Evolutionary conservation across 2,113 vertebrate genomes (phyloP), one percentile per base, ranked within the genome.

Genomic region (Chinchilla lanigera): DNA sequence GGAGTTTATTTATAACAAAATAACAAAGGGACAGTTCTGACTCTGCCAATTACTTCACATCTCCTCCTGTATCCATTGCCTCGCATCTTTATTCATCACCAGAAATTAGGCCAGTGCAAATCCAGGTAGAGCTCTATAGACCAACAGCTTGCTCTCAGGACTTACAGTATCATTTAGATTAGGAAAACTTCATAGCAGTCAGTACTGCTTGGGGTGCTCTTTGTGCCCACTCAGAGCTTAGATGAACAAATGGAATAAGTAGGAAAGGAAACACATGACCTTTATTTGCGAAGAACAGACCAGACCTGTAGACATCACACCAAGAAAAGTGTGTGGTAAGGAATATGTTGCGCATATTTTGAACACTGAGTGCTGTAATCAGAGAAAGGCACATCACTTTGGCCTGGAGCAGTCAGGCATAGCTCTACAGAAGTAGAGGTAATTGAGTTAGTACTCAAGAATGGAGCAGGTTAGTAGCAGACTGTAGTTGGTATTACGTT

Each of bases 1-100:
- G 96, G 87, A 97, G 98, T 97, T 96, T 97, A 97, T 97, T 98
- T 97, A 97, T 73, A 97, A 93, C 73, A 78, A 89, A 97, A 88
- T 96, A 98, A 98, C 47, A 96, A 97, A 98, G 98, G 87, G 93
- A 97, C 47, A 28, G 88, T 88, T 93, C 77, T 87, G 28, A 83
- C 95, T 95, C 38, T 96, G 30, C 38, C 88, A 95, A 97, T 98
- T 92, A 97, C 69, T 88, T 54, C 47, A 30, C 28, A 95, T 50
- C 3, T 95, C 60, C 1, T 96, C 54, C 5, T 75, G 22, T 22
- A 84, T 20, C 22, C 89, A 85, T 89, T 0, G 17, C 89, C 54
- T 38, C 80, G 90, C 80, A 82, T 82, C 50, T 96, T 84, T 89
- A 81, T 89, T 96, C 80, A 69, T 95, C 52, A 50, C 41, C 9